Percentiles rank a stretch among this genome's conserved stretches.
phyloP scores from a whole-genome alignment of 2,113 vertebrate species.

The Phoenicopterus ruber region DNA sequence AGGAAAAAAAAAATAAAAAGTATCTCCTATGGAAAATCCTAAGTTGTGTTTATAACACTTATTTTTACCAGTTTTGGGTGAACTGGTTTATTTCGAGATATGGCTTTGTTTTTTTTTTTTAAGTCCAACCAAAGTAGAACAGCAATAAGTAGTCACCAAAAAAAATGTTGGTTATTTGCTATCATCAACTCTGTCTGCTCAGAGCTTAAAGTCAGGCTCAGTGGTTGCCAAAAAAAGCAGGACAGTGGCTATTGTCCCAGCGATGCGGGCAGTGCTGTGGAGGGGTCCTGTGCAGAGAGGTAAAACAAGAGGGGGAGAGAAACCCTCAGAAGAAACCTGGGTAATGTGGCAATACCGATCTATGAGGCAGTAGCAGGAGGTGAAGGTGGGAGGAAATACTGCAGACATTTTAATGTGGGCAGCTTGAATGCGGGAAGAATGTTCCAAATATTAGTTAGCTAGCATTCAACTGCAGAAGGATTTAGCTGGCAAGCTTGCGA shows the following conservation, averaged over 20 bases:
- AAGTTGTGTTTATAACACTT: neutral
- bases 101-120: neutral
- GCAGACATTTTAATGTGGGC: neutral
- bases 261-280: neutral
- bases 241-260: neutral
- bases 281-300: neutral
- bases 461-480: neutral
- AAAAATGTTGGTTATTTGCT: neutral
- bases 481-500: neutral
- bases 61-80: neutral
- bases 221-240: neutral
- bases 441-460: slow-evolving; percentile 29
- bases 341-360: neutral
- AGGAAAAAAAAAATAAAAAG: neutral
- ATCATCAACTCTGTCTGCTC: neutral
- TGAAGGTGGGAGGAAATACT: slow-evolving; percentile 5
- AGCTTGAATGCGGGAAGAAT: neutral
- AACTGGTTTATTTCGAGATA: neutral
- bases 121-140: neutral
- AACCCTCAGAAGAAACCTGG: neutral
- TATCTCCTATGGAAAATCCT: neutral
- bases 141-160: neutral
- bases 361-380: neutral
- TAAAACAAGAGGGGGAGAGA: neutral
- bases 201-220: neutral